Evolutionary conservation across 2,113 vertebrate species (phyloP), one percentile per base, ranked within the genome.

Genomic region (Struthio camelus): DNA sequence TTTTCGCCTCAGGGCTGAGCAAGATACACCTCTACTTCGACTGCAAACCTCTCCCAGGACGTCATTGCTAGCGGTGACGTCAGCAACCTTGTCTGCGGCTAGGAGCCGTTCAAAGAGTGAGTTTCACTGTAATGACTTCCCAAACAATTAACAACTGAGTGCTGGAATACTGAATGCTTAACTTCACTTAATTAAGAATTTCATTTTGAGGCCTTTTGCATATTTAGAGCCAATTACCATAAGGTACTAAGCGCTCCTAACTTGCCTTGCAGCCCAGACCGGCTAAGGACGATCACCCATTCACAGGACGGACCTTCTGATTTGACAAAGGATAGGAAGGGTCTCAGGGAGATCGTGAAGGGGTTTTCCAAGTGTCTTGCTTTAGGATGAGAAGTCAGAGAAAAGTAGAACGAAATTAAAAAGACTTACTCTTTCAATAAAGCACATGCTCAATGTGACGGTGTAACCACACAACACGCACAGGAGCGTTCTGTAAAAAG

Each of bases 131-230:
- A 64, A 53, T 38, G 86, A 48, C 88, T 91, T 78, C 88, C 87
- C 19, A 85, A 94, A 38, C 61, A 78, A 87, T 51, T 88, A 56
- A 85, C 77, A 90, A 30, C 83, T 19, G 48, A 80, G 66, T 14
- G 27, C 11, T 30, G 42, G 77, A 80, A 94, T 25, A 65, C 77
- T 75, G 91, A 87, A 90, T 42, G 70, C 58, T 94, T 88, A 84
- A 48, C 77, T 28, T 75, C 88, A 94, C 93, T 94, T 90, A n/a
- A 94, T 95, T 96, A 92, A 62, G n/a, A 89, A 94, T 96, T 80
- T 90, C 72, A 93, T 91, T 93, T 81, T 91, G 79, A 91, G 50
- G 73, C 70, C 85, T 89, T 87, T 92, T 94, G 88, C 87, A 89
- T 85, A 93, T 87, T 81, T 72, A 85, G 77, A 94, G 86, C 67